These are phyloP conservation scores for Limosa lapponica DNA, from an alignment of 2,797 vertebrate genomes.

Conservation along the genomic window DNA sequence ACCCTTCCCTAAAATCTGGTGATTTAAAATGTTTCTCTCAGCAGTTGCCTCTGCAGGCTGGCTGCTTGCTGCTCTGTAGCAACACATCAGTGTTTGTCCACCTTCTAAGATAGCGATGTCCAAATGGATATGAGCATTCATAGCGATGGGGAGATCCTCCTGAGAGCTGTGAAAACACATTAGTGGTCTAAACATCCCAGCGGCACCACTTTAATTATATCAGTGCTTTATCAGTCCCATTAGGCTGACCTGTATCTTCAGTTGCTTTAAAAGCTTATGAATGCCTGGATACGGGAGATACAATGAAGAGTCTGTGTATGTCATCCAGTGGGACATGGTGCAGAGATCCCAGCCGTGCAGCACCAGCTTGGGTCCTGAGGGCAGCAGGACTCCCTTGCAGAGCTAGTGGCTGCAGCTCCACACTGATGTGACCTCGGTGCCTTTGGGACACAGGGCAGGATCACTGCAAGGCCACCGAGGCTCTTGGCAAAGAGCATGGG, in stretches of 20 bases:
- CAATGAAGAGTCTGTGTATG: neutral
- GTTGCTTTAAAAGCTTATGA: neutral
- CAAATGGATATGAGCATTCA: fast-evolving
- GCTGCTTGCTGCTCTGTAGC: neutral
- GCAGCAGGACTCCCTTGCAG: neutral
- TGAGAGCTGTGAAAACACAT: neutral
- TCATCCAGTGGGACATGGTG: fast-evolving
- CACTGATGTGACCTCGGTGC: neutral
- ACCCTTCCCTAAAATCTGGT: neutral
- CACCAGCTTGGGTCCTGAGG: neutral
- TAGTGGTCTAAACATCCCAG: neutral
- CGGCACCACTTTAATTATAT: neutral
- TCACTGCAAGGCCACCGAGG: neutral
- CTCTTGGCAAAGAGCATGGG: neutral
- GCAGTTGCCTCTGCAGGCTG: neutral
- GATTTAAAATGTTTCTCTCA: neutral
- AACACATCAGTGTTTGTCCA: neutral
- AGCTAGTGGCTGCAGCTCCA: neutral
- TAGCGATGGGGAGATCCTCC: neutral
- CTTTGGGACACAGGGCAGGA: neutral
- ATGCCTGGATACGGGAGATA: neutral
- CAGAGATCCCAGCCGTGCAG: neutral
- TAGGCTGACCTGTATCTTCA: neutral
- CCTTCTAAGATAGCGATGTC: neutral
- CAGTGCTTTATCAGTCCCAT: neutral